Conservation (phyloP, 2,888 invertebrate species). For the Empis stercorea region DNA sequence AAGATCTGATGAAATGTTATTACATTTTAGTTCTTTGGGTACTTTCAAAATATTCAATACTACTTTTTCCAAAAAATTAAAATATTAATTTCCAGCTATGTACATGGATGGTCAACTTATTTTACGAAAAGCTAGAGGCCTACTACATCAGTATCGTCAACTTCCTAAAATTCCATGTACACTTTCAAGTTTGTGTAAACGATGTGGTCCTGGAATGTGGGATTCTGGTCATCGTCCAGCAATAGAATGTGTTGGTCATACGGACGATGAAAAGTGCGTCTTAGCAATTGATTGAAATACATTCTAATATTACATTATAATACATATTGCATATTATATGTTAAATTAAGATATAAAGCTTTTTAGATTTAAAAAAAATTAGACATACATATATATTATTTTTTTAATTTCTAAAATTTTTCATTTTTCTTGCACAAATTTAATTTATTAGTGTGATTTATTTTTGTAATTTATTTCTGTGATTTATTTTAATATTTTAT, state of each 20-base stretch:
- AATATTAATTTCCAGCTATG: constrained; percentile 61
- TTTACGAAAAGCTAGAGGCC: constrained; percentile 78
- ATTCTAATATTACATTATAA: too few relatives aligned
- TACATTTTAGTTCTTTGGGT: constrained; percentile 86
- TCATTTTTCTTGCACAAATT: too few relatives aligned
- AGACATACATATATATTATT: too few relatives aligned
- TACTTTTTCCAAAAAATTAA: too few relatives aligned
- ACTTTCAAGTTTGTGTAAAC: constrained; percentile 71
- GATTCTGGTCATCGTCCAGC: constrained; percentile 82
- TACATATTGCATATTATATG: too few relatives aligned
- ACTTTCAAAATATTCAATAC: too few relatives aligned
- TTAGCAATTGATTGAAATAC: constrained; percentile 31
- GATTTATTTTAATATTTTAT: too few relatives aligned
- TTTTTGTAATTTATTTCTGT: too few relatives aligned
- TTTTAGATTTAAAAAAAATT: too few relatives aligned
- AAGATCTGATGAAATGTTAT: constrained; percentile 85
- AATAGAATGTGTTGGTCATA: constrained; percentile 68
- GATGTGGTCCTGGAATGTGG: constrained; percentile 90
- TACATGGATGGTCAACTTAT: constrained; percentile 93
- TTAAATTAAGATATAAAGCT: too few relatives aligned
- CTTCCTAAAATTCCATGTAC: constrained; percentile 79
- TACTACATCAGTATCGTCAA: constrained; percentile 83
- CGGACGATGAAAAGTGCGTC: constrained; percentile 43
- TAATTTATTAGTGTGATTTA: too few relatives aligned
- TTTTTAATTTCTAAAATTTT: too few relatives aligned